Evolutionary conservation across 2,888 invertebrate genomes (phyloP).

Genomic region (Agrochola macilenta): DNA sequence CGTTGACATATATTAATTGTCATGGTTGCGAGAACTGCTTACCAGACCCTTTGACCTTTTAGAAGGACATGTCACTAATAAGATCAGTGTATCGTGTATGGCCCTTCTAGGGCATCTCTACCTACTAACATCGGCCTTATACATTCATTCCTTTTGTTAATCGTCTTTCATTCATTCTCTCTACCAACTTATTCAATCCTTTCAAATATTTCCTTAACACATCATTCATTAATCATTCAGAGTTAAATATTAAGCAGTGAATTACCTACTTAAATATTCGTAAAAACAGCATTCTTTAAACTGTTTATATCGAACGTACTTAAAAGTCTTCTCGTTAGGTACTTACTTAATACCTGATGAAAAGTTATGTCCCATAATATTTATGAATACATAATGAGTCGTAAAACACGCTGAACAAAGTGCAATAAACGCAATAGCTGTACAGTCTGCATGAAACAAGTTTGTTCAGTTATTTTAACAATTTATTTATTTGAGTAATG

Average conservation of each 20-base stretch:
- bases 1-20: background rate
- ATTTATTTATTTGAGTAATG: conserved; percentile 21
- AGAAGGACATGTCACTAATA: conserved; percentile 16
- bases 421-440: background rate
- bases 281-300: background rate
- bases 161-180: conserved; percentile 13
- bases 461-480: conserved; percentile 5
- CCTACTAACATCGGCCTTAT: background rate
- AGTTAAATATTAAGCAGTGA: background rate
- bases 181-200: background rate
- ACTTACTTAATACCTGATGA: background rate
- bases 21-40: conserved; percentile 12
- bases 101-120: background rate
- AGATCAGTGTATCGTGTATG: conserved; percentile 14
- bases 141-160: background rate
- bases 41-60: conserved; percentile 33
- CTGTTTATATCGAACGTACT: background rate
- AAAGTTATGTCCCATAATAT: conserved; percentile 12
- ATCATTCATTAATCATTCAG: background rate
- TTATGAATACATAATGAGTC: conserved; percentile 15
- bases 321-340: background rate
- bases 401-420: conserved; percentile 3
- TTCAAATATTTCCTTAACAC: background rate
- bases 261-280: background rate
- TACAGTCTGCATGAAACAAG: background rate